A percentile compares a stretch with the other conserved stretches of the same genome.
phyloP scores from a whole-genome alignment of 2,113 vertebrate species.

The Cinclus mexicanus region DNA sequence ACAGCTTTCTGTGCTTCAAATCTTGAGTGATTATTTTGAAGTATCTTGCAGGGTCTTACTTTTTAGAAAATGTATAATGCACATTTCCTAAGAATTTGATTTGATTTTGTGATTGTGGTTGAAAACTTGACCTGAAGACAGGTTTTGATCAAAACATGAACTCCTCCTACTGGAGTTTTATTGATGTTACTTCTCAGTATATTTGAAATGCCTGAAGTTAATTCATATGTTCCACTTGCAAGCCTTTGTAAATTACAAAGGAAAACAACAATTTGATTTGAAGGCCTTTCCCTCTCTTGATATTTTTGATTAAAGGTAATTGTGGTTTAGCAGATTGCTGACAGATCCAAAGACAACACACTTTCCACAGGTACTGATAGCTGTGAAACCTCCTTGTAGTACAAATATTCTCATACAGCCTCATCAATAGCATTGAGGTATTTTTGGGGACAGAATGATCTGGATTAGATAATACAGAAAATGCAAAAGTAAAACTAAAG shows the following conservation, averaged over 20 bases:
- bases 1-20: neutral
- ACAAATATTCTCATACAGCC: neutral
- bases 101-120: neutral
- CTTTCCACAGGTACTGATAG: neutral
- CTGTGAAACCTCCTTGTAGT: neutral
- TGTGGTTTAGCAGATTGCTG: neutral
- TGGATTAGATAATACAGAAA: neutral
- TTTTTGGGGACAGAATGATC: neutral
- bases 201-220: constrained; percentile 15
- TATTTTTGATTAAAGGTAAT: neutral
- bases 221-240: neutral
- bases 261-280: neutral
- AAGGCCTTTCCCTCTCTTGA: neutral
- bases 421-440: neutral
- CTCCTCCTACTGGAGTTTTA: neutral
- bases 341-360: neutral
- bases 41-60: neutral
- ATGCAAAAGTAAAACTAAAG: constrained; percentile 16
- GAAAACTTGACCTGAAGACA: neutral
- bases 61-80: neutral
- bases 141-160: neutral
- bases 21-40: neutral
- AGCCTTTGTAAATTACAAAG: neutral
- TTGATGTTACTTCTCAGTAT: neutral
- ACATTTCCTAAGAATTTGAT: neutral